These are phyloP conservation scores for Oreonectes daqikongensis DNA, from an alignment of 2,797 vertebrate species.

Conservation along the genomic window DNA sequence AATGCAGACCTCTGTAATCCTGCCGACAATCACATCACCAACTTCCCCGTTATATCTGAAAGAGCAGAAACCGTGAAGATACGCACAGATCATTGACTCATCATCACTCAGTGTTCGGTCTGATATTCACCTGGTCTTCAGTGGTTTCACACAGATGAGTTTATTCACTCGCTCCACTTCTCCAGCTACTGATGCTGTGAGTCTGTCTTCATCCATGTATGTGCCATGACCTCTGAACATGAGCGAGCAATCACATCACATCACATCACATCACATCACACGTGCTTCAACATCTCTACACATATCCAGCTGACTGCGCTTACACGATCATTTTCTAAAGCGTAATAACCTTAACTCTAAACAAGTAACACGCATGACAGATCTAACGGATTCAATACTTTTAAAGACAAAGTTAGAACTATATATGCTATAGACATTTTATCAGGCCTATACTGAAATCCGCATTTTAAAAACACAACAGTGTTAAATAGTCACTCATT, in stretches of 20 bases:
- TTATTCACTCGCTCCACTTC: constrained; percentile 96
- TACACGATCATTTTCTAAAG: no score
- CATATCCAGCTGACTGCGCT: background rate
- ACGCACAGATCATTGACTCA: background rate
- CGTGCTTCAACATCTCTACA: background rate
- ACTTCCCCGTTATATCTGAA: constrained; percentile 94
- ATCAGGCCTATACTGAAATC: background rate
- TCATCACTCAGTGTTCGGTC: background rate
- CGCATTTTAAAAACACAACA: no score
- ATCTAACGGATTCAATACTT: no score
- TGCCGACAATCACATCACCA: constrained; percentile 96
- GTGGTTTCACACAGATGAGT: constrained; percentile 90
- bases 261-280: background rate
- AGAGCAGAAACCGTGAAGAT: background rate
- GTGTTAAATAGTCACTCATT: background rate
- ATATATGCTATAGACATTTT: no score
- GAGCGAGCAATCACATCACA: no score
- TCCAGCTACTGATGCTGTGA: constrained; percentile 96
- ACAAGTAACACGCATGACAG: no score
- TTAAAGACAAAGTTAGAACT: no score
- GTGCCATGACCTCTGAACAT: constrained; percentile 90
- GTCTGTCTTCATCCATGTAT: constrained; percentile 91
- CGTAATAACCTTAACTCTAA: no score
- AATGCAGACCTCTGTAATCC: constrained; percentile 91
- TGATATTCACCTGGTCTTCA: constrained; percentile 84